These are phyloP conservation scores for Hypocryptadius cinnamomeus DNA, from an alignment of 2,113 vertebrate species.

Conservation along the genomic window DNA sequence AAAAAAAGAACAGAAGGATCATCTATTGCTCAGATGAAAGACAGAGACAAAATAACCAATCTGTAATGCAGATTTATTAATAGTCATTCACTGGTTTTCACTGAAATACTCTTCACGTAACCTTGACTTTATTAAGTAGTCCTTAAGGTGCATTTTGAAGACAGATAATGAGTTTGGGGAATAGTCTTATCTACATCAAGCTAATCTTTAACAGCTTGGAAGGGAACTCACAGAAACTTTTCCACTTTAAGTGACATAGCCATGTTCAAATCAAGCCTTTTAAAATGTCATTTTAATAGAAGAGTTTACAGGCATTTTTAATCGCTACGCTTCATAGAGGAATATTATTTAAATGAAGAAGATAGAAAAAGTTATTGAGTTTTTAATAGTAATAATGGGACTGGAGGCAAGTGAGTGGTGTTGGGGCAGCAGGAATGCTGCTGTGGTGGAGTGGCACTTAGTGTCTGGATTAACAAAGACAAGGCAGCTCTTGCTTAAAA, in stretches of 20 bases:
- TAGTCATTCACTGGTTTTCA: conserved; percentile 75
- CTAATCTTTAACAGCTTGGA: conserved; percentile 81
- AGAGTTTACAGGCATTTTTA: conserved; percentile 66
- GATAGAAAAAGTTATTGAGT: conserved; percentile 22
- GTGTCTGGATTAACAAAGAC: conserved; percentile 53
- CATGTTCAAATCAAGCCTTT: conserved; percentile 64
- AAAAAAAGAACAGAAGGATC: conserved; percentile 1
- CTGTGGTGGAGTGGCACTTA: conserved; percentile 37
- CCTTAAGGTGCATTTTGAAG: conserved; percentile 80
- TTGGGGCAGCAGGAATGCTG: conserved; percentile 44
- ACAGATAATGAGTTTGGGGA: conserved; percentile 80
- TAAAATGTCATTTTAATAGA: conserved; percentile 68
- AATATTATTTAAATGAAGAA: conserved; percentile 64
- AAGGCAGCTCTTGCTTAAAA: conserved; percentile 27
- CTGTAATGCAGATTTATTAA: conserved; percentile 76
- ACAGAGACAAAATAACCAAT: conserved; percentile 67
- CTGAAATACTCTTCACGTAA: conserved; percentile 74
- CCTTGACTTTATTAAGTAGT: conserved; percentile 82
- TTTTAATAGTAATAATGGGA: conserved; percentile 50
- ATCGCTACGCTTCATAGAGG: conserved; percentile 40
- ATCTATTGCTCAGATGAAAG: conserved; percentile 58
- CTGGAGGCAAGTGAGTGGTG: conserved; percentile 10
- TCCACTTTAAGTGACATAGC: conserved; percentile 70
- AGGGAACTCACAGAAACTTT: conserved; percentile 68
- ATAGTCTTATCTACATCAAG: conserved; percentile 78